phyloP scores from a whole-genome alignment of 2,888 invertebrate species.

The Heliothis peltigera region DNA sequence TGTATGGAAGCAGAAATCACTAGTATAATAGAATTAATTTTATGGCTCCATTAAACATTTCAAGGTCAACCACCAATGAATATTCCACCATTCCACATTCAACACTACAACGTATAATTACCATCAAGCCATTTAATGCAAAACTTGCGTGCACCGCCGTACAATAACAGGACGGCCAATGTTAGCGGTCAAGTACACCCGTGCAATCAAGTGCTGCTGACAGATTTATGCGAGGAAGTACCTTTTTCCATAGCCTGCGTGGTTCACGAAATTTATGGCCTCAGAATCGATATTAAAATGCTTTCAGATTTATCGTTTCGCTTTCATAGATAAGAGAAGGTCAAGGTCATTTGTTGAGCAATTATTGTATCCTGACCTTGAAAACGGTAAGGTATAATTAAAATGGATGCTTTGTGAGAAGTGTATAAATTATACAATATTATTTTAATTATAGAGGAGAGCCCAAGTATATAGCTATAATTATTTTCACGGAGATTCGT shows the following conservation, averaged over 20 bases:
- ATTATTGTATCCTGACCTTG: slow-evolving; percentile 27
- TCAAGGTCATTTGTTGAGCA: slow-evolving; percentile 26
- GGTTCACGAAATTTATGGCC: slow-evolving; percentile 50
- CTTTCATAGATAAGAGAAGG: slow-evolving; percentile 26
- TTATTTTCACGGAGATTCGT: not conserved
- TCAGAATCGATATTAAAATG: slow-evolving; percentile 54
- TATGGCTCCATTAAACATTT: not conserved
- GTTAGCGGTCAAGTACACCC: slow-evolving; percentile 62
- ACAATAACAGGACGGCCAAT: slow-evolving; percentile 48
- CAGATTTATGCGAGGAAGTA: slow-evolving; percentile 70
- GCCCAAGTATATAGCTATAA: not conserved
- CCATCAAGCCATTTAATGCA: slow-evolving; percentile 24
- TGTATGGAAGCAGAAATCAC: not conserved
- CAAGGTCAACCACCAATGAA: not conserved
- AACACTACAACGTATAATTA: slow-evolving; percentile 27
- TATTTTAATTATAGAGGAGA: slow-evolving; percentile 1
- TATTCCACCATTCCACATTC: slow-evolving; percentile 4
- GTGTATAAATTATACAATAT: not conserved
- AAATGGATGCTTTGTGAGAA: not conserved
- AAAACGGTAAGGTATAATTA: not conserved
- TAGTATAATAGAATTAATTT: not conserved
- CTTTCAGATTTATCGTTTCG: slow-evolving; percentile 51
- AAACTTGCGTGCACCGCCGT: slow-evolving; percentile 43
- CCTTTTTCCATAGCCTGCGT: slow-evolving; percentile 64
- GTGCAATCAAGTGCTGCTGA: slow-evolving; percentile 67